Evolutionary conservation across 2,888 invertebrate species (phyloP).

Genomic region (Pseudococcus jackbeardsleyi): DNA sequence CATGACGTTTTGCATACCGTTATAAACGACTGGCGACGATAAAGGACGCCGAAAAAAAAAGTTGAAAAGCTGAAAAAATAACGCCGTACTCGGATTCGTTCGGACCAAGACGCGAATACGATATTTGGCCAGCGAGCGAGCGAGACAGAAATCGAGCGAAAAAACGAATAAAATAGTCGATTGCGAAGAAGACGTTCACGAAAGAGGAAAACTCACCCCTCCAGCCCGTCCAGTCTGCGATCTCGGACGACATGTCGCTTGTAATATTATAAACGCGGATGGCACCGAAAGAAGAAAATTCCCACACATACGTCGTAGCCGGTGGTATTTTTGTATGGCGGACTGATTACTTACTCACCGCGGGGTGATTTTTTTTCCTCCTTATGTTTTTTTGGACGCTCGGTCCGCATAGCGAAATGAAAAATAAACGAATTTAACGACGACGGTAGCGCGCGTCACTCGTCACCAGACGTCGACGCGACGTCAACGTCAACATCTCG

Average conservation of each 20-base stretch:
- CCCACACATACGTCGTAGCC: not conserved
- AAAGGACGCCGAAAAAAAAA: too few relatives aligned
- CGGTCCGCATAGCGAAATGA: not conserved
- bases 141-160: too few relatives aligned
- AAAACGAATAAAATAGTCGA: too few relatives aligned
- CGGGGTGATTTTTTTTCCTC: not conserved
- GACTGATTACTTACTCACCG: not conserved
- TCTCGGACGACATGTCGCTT: not conserved
- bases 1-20: too few relatives aligned
- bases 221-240: too few relatives aligned
- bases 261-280: not conserved
- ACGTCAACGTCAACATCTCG: slow-evolving; percentile 46
- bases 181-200: too few relatives aligned
- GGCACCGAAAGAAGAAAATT: slow-evolving; percentile 13
- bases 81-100: too few relatives aligned
- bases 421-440: slow-evolving; percentile 40
- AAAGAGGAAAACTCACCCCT: too few relatives aligned
- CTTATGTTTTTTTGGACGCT: not conserved
- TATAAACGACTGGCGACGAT: too few relatives aligned
- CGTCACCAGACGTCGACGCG: not conserved
- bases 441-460: not conserved
- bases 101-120: too few relatives aligned
- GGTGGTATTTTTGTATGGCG: not conserved
- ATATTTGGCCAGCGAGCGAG: too few relatives aligned
- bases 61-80: too few relatives aligned